Conservation (phyloP, 2,113 vertebrate species). For the Pungitius pungitius region DNA sequence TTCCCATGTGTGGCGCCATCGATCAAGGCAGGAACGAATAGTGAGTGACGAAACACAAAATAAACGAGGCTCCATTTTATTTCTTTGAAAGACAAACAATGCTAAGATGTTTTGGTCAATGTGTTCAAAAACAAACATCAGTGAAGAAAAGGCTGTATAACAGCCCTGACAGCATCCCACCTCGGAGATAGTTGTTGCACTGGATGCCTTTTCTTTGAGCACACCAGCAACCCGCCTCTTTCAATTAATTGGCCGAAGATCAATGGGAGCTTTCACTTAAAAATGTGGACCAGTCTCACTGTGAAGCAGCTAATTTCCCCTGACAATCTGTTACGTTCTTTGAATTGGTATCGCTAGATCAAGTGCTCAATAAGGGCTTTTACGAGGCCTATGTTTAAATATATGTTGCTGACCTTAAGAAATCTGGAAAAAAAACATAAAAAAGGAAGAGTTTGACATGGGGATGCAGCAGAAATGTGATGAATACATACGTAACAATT, state of each 20-base stretch:
- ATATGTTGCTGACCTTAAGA: conserved; percentile 19
- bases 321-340: conserved; percentile 1
- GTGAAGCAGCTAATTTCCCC: conserved; percentile 23
- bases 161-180: conserved; percentile 60
- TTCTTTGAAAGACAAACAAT: conserved; percentile 78
- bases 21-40: conserved; percentile 61
- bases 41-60: conserved; percentile 58
- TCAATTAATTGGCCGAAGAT: conserved; percentile 80
- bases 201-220: conserved; percentile 47
- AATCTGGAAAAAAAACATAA: conserved; percentile 8
- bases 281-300: conserved; percentile 33
- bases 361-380: conserved; percentile 25
- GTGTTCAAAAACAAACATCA: conserved; percentile 66
- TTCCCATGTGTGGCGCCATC: conserved; percentile 55
- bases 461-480: conserved; percentile 11
- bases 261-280: conserved; percentile 36
- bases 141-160: conserved; percentile 65
- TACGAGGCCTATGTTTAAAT: not conserved
- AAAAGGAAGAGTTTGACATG: conserved; percentile 23
- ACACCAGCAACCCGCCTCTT: conserved; percentile 75
- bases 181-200: conserved; percentile 38
- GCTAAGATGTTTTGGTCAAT: conserved; percentile 73
- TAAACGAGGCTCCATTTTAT: conserved; percentile 77
- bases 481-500: conserved; percentile 15
- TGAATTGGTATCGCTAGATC: conserved; percentile 11